Evolutionary conservation across 2,888 invertebrate genomes (phyloP), one percentile per base, ranked within the genome.

Genomic region (Ypsolopha sequella): DNA sequence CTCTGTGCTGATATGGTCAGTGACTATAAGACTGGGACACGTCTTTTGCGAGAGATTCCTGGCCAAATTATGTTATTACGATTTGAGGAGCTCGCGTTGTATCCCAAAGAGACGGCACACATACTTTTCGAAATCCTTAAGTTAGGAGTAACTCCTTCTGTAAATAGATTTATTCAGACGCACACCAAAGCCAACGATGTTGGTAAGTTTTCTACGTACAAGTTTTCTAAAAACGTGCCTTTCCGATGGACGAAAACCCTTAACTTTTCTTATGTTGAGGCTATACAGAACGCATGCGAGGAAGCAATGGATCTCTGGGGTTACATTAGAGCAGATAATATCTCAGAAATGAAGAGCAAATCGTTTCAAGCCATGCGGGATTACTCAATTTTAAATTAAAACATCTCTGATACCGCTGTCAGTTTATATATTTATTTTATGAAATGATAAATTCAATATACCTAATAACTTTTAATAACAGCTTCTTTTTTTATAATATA

Each of bases 241-340:
- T 95, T 95, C 73, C 93, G 93, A 74, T 96, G 96, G 96, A 91
- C 91, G 62, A 89, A 88, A 56, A 92, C 93, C 68, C 84, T 95
- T 54, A 89, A 91, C 59, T 91, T 89, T 60, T 87, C 89, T n/a
- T n/a, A n/a, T n/a, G n/a, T 36, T 11, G 47, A 44, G n/a, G 41
- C 35, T 60, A 88, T 92, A 55, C 90, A 92, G 87, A 84, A 87
- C 58, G 86, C 80, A 38, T 96, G 96, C 76, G 88, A 88, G 59
- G 89, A 91, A 62, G 95, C 95, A 0, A 93, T 96, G 94, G 85
- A 89, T 52, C 73, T 93, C 46, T 96, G 95, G 95, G 95, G 95
- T 24, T 96, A 95, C 70, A 88, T 88, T 41, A 81, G 88, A 66
- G 92, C 92, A 0, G 62, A 81, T 60, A 87, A 87, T 61, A 73